Evolutionary conservation across 2,888 invertebrate species (phyloP).

Genomic region (Craniophora ligustri): DNA sequence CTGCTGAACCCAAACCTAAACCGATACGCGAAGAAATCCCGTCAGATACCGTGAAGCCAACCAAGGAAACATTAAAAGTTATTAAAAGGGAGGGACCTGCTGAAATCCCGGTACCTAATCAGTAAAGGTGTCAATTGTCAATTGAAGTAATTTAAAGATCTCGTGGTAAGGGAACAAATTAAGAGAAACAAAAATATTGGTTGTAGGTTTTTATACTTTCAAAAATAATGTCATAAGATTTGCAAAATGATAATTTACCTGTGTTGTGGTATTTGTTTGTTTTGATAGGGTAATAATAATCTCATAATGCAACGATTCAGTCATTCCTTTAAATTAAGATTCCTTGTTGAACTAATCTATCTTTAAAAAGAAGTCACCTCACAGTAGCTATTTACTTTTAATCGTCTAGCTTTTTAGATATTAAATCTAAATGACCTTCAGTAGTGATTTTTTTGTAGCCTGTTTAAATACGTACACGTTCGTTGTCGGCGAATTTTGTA

Average conservation of each 20-base stretch:
- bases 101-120: constrained; percentile 79
- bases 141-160: constrained; percentile 50
- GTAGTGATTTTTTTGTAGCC: no score
- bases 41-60: constrained; percentile 86
- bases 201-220: constrained; percentile 38
- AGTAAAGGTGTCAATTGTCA: constrained; percentile 60
- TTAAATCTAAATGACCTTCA: not conserved
- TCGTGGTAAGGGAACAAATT: constrained; percentile 49
- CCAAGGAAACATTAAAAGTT: constrained; percentile 87
- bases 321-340: constrained; percentile 42
- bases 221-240: constrained; percentile 27
- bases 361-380: not conserved
- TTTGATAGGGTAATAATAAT: no score
- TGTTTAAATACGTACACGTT: no score
- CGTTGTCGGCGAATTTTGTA: constrained; percentile 11
- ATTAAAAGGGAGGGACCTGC: constrained; percentile 88
- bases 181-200: constrained; percentile 31
- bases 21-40: constrained; percentile 88
- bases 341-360: not conserved
- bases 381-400: not conserved
- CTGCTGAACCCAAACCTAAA: constrained; percentile 45
- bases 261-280: constrained; percentile 28
- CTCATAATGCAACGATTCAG: constrained; percentile 5
- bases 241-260: constrained; percentile 39
- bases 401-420: not conserved